phyloP scores from a whole-genome alignment of 2,888 invertebrate genomes.

The Aspidapion aeneum region DNA sequence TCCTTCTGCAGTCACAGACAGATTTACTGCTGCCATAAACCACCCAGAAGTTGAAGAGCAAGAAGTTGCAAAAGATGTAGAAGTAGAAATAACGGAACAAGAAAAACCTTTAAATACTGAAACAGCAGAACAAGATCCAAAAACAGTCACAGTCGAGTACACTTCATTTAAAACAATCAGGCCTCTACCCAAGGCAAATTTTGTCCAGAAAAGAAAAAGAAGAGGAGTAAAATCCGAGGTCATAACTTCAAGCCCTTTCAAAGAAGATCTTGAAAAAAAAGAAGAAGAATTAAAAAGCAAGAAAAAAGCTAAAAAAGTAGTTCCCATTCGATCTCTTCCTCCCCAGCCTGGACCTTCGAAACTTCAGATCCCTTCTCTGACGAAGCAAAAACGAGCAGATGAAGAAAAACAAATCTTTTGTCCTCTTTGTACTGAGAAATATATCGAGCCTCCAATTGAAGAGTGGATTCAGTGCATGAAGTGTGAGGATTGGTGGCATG shows the following conservation, averaged over 20 bases:
- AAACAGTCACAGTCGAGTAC: neutral
- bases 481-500: neutral
- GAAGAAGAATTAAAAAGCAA: neutral
- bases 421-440: neutral
- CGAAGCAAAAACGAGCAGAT: neutral
- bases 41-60: neutral
- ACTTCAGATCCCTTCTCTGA: too few species aligned
- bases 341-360: neutral
- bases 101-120: neutral
- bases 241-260: neutral
- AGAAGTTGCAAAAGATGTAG: too few species aligned
- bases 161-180: neutral
- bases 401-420: neutral
- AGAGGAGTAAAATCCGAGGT: neutral
- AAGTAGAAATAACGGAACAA: neutral
- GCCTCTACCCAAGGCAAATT: neutral
- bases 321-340: neutral
- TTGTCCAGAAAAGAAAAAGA: neutral
- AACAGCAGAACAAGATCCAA: neutral
- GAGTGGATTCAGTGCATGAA: neutral
- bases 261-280: neutral
- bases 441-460: neutral
- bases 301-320: too few species aligned
- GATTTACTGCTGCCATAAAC: neutral
- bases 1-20: slow-evolving; percentile 1